Percentiles rank a stretch among this genome's conserved stretches.
These are phyloP conservation scores for Lepisosteus oculatus DNA, from an alignment of 2,113 vertebrate species.

Conservation along the genomic window DNA sequence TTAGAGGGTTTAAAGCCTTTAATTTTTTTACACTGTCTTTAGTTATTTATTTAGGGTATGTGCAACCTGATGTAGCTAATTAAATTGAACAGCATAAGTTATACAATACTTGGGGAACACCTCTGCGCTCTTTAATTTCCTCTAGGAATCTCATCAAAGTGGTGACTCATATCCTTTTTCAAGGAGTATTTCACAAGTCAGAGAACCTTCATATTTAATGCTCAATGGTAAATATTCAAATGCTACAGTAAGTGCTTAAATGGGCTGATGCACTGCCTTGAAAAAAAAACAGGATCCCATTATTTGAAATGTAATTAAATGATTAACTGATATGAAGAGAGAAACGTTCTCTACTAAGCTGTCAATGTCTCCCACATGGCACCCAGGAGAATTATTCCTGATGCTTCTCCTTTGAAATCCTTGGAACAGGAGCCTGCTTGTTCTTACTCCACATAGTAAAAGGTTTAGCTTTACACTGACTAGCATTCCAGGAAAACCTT, in stretches of 20 bases:
- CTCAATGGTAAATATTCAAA: too few species aligned
- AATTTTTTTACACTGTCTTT: not conserved
- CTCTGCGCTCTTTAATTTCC: not conserved
- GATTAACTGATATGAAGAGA: not conserved
- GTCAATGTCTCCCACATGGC: not conserved
- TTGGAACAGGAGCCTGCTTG: too few species aligned
- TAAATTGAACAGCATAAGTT: not conserved
- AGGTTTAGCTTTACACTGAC: too few species aligned
- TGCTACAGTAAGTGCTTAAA: not conserved
- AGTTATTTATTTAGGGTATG: not conserved
- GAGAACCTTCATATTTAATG: not conserved
- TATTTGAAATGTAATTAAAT: not conserved
- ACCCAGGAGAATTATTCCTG: not conserved
- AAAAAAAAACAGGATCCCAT: not conserved
- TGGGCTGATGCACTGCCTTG: not conserved
- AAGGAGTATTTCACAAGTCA: too few species aligned
- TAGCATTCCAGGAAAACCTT: too few species aligned
- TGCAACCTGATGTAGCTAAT: not conserved
- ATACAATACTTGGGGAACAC: not conserved
- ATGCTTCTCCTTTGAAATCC: too few species aligned
- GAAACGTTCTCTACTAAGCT: not conserved
- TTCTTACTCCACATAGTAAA: too few species aligned
- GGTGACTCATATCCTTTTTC: conserved; percentile 5
- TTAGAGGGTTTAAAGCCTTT: too few species aligned
- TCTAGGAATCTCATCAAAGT: not conserved